A percentile compares a stretch with the other conserved stretches of the same genome.
Evolutionary conservation across 2,797 vertebrate species (phyloP).

Genomic region (Fundulus diaphanus): DNA sequence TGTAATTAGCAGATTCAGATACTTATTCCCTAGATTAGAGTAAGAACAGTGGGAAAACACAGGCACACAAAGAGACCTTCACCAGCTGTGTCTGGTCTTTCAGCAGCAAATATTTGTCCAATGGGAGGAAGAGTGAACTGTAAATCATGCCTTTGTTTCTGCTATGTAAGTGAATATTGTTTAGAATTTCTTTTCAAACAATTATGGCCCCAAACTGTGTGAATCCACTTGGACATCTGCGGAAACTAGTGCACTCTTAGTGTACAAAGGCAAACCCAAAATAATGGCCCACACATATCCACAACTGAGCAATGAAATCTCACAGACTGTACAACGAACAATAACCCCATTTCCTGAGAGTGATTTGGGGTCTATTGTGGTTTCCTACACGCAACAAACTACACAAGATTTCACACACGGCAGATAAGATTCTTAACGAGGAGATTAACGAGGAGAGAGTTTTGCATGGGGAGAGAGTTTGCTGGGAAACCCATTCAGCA

Average conservation of each 20-base stretch:
- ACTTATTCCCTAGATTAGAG: constrained; percentile 1
- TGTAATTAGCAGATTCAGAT: neutral
- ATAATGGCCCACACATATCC: neutral
- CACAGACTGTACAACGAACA: neutral
- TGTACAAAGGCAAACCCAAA: neutral
- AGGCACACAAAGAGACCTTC: constrained; percentile 21
- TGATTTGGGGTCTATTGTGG: constrained; percentile 14
- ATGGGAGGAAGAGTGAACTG: constrained; percentile 44
- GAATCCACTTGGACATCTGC: constrained; percentile 24
- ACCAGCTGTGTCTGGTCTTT: constrained; percentile 53
- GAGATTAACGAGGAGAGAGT: constrained; percentile 63
- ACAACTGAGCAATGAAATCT: neutral
- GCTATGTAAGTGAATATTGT: constrained; percentile 39
- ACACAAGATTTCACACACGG: constrained; percentile 24
- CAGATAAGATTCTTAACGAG: constrained; percentile 70
- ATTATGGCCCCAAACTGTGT: constrained; percentile 8
- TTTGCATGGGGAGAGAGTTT: neutral
- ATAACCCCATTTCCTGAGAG: constrained; percentile 11
- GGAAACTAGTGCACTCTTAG: constrained; percentile 11
- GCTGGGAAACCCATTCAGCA: constrained; percentile 16
- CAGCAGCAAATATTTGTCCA: constrained; percentile 58
- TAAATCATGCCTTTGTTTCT: constrained; percentile 59
- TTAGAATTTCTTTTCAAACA: constrained; percentile 59
- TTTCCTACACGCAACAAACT: constrained; percentile 13
- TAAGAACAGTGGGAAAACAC: constrained; percentile 4